Evolutionary conservation across 2,888 invertebrate species (phyloP).

Genomic region (Yponomeuta evonymella): DNA sequence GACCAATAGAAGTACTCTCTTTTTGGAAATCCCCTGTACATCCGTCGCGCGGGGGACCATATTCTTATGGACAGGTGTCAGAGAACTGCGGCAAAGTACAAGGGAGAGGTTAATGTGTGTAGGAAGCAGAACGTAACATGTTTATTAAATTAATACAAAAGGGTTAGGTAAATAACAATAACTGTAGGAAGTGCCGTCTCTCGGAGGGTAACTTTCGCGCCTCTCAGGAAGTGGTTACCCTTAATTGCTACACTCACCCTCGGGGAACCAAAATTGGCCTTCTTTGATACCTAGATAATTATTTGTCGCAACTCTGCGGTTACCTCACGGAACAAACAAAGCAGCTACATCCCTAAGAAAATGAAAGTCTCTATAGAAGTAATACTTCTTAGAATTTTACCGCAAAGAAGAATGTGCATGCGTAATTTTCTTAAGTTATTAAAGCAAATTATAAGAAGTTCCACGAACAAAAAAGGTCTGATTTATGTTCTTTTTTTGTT

Average conservation of each 20-base stretch:
- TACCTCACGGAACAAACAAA: constrained; percentile 5
- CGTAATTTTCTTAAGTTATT: background rate
- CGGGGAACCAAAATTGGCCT: constrained; percentile 31
- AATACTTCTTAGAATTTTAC: background rate
- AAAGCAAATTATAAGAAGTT: background rate
- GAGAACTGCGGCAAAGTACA: no score
- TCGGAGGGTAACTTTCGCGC: constrained; percentile 47
- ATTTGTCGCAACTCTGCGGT: constrained; percentile 21
- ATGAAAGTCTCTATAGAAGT: background rate
- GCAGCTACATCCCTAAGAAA: background rate
- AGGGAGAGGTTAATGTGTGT: background rate
- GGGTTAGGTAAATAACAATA: constrained; percentile 15
- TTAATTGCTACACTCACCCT: constrained; percentile 30
- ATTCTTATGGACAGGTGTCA: no score
- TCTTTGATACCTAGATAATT: constrained; percentile 33
- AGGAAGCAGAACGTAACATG: background rate
- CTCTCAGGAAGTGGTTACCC: constrained; percentile 60
- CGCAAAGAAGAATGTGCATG: background rate
- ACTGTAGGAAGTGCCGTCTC: constrained; percentile 23
- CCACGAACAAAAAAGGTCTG: background rate
- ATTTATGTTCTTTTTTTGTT: background rate
- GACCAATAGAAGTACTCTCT: no score
- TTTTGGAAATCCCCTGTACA: no score
- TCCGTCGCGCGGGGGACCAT: no score
- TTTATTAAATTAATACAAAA: constrained; percentile 10